These are phyloP conservation scores for Listrodromus nycthemerus DNA, from an alignment of 2,888 invertebrate genomes.

Conservation along the genomic window DNA sequence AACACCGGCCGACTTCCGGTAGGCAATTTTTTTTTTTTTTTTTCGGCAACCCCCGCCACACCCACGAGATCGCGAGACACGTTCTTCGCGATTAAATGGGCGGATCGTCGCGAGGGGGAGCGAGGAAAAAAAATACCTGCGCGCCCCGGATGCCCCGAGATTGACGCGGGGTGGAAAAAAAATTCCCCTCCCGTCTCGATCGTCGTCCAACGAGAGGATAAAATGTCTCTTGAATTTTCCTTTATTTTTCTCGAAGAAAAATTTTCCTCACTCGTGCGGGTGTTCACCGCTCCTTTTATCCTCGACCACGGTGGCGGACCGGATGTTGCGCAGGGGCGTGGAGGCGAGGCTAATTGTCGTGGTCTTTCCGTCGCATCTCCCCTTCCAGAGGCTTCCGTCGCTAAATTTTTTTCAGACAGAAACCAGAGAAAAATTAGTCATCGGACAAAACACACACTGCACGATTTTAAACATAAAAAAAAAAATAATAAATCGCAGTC, in stretches of 20 bases:
- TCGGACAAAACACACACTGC: no score
- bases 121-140: slow-evolving; percentile 17
- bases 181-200: no score
- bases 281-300: background rate
- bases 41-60: slow-evolving; percentile 41
- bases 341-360: slow-evolving; percentile 61
- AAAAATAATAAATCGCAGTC: no score
- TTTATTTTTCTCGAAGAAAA: background rate
- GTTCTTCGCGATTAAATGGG: slow-evolving; percentile 3
- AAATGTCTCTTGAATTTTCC: background rate
- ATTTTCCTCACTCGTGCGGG: background rate
- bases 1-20: slow-evolving; percentile 47
- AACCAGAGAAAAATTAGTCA: no score
- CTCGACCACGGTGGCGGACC: slow-evolving; percentile 37
- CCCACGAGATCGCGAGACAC: slow-evolving; percentile 19
- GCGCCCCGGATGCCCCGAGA: slow-evolving; percentile 32
- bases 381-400: background rate
- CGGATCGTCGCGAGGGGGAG: slow-evolving; percentile 6
- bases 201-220: no score
- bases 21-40: slow-evolving; percentile 26
- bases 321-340: slow-evolving; percentile 52
- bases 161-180: background rate
- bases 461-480: no score
- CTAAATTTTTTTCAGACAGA: slow-evolving; percentile 8
- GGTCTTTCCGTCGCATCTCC: slow-evolving; percentile 24